Evolutionary conservation across 1,140 invertebrate species (phyloP), one percentile per base, ranked within the genome.

Genomic region (Neodiprion lecontei): DNA sequence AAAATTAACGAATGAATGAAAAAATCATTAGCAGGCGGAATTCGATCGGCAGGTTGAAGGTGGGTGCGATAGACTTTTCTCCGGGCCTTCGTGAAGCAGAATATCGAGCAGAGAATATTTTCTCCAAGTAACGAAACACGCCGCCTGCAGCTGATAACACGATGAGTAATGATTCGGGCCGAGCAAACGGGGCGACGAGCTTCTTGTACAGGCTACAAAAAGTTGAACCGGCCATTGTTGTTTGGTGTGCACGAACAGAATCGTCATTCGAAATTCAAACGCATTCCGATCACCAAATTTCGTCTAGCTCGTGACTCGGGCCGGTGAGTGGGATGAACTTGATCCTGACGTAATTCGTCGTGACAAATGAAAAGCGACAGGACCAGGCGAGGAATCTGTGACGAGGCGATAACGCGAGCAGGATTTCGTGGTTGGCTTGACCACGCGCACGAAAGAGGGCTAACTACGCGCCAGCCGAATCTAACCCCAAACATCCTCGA

Each of bases 401-500:
- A 28, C 12, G 23, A 21, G 23, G 70, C 70, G 66, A 50, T 9
- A 23, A 72, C 50, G 53, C 70, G 75, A 28, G 53, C 53, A 61
- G 11, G 9, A 61, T 61, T 61, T 61, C n/a, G 11, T 40, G 28
- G 28, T 61, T 17, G 53, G 53, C 74, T 80, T 75, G 76, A 78
- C 77, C 80, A 80, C 80, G 79, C 79, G 78, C 73, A 81, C 76
- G 61, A 70, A 79, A 80, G 79, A 79, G 76, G 78, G 75, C 77
- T 76, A 73, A 79, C 40, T 61, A 67, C 74, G 74, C 79, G 76
- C 76, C 72, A 72, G 66, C 17, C 70, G 67, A 76, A 81, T 81
- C 82, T 81, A 83, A 83, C 80, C 80, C 81, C 77, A 75, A 73
- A 28, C n/a, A 69, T 17, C 40, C 10, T 17, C 11, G 14, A 47